Conservation (phyloP, 2,888 invertebrate species). For the Coleophora deauratella region DNA sequence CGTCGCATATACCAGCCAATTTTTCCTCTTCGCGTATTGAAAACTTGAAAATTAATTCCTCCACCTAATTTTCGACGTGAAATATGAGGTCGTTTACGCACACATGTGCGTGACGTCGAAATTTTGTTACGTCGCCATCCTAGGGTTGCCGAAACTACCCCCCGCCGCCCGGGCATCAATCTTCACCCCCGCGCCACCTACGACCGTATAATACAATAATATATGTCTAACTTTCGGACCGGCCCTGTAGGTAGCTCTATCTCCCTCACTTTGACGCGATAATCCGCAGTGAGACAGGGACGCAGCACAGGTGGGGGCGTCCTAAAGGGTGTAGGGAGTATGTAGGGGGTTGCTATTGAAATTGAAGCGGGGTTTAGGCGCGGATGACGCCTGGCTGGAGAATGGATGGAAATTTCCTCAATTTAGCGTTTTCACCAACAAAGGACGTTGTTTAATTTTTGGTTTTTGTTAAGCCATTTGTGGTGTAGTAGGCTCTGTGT, state of each 20-base stretch:
- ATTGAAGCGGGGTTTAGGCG: constrained; percentile 74
- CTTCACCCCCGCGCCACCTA: constrained; percentile 70
- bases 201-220: constrained; percentile 72
- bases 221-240: constrained; percentile 74
- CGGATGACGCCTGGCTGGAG: constrained; percentile 73
- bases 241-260: constrained; percentile 62
- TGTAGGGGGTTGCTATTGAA: constrained; percentile 71
- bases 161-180: constrained; percentile 61
- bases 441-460: constrained; percentile 73
- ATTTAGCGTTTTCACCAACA: constrained; percentile 74
- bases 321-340: constrained; percentile 72
- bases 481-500: constrained; percentile 38
- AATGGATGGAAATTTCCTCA: constrained; percentile 75
- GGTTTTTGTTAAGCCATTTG: constrained; percentile 58
- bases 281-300: constrained; percentile 32
- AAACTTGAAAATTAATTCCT: constrained; percentile 70
- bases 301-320: constrained; percentile 52
- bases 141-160: constrained; percentile 71
- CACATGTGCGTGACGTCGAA: constrained; percentile 59
- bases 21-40: constrained; percentile 56
- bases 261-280: constrained; percentile 28
- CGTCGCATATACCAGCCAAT: constrained; percentile 35
- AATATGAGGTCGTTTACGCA: constrained; percentile 59
- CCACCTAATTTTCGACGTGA: constrained; percentile 64
- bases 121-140: constrained; percentile 62